Evolutionary conservation across 2,888 invertebrate species (phyloP), one percentile per base, ranked within the genome.

Genomic region (Mechanitis mazaeus): DNA sequence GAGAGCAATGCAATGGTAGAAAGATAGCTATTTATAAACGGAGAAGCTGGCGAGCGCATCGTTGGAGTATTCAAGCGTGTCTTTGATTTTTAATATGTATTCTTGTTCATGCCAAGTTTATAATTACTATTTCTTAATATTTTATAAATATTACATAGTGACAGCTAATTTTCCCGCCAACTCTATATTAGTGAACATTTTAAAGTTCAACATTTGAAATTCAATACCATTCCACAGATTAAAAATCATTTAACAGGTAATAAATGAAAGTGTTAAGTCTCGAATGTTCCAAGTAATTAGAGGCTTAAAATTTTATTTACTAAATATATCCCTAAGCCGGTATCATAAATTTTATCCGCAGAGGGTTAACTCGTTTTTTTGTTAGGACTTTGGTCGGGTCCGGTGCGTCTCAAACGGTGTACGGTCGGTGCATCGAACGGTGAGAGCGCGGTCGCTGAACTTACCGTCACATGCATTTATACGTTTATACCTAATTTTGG

Each of bases 391-490:
- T 66, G 64, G 67, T 69, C 65, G 68, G 65, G 69, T 67, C 67
- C 68, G 71, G 66, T 67, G 58, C 65, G 70, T 68, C 63, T 72
- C 71, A 70, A 71, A 70, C 74, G 71, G 67, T 69, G 71, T 71
- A 66, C 77, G 75, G 78, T 72, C 85, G 84, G 87, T 88, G 88
- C 88, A 88, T 85, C 88, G 89, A 86, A 86, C 88, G 87, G 87
- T 81, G 87, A 87, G 87, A 87, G 87, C 81, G 83, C 76, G 89
- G 86, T 84, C 87, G 73, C 73, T 77, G 87, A 85, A 83, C 87
- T 77, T 74, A 71, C 71, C 76, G 80, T 83, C 85, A 84, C 85
- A 83, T 87, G 86, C 87, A 86, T 84, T 80, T 72, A 74, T 79
- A 75, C 78, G 75, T 78, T 75, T 78, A 73, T 78, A 74, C 71